Conservation (phyloP, 2,113 vertebrate genomes). For the Platycercus adscitus region DNA sequence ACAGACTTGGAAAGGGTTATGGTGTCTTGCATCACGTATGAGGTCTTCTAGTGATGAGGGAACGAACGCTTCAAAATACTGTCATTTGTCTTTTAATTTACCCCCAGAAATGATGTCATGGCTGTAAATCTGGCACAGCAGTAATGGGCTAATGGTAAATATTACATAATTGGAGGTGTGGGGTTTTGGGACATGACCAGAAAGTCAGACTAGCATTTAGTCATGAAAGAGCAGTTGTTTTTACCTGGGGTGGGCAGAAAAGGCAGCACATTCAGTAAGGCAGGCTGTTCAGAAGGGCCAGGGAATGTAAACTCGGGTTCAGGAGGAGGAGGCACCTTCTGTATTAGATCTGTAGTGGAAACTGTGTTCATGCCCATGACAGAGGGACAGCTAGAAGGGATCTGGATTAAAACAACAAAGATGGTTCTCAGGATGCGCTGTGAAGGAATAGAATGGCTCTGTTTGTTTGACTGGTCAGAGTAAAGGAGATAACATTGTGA, state of each 20-base stretch:
- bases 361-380: neutral
- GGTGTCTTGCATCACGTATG: neutral
- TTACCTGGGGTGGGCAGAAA: neutral
- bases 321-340: neutral
- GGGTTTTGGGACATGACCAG: neutral
- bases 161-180: neutral
- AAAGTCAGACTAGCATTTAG: neutral
- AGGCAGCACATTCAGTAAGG: neutral
- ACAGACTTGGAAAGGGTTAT: conserved; percentile 9
- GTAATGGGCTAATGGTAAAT: neutral
- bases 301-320: neutral
- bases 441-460: neutral
- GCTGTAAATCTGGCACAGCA: conserved; percentile 3
- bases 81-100: neutral
- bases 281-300: neutral
- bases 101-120: neutral
- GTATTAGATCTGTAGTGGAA: neutral
- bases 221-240: conserved; percentile 22
- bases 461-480: neutral
- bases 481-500: neutral
- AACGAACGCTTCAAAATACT: neutral
- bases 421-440: neutral
- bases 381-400: neutral
- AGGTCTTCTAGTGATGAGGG: neutral
- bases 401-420: neutral